Evolutionary conservation across 2,888 invertebrate species (phyloP).

Genomic region (Drosophila prostipennis): DNA sequence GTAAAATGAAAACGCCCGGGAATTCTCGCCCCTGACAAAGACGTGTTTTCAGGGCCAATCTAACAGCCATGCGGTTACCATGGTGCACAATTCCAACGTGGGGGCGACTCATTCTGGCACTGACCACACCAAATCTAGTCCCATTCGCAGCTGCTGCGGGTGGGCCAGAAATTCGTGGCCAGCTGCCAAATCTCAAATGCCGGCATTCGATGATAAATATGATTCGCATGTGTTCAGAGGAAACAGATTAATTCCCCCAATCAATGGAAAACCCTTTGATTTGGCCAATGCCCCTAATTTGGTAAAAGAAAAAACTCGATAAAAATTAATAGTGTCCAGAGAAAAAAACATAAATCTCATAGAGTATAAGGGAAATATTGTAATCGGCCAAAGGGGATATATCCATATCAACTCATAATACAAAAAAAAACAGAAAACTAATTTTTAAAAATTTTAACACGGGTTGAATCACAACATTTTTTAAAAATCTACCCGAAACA

Average conservation of each 20-base stretch:
- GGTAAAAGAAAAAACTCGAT: no score
- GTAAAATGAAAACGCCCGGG: slow-evolving; percentile 20
- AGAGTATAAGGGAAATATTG: no score
- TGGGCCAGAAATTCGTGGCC: slow-evolving; percentile 35
- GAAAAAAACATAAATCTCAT: no score
- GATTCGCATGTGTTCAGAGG: slow-evolving; percentile 13
- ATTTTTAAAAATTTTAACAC: no score
- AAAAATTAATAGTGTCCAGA: no score
- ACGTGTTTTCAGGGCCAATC: slow-evolving; percentile 42
- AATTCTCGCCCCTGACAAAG: slow-evolving; percentile 38
- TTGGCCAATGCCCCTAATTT: background rate
- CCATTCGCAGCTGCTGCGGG: slow-evolving; percentile 59
- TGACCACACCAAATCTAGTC: slow-evolving; percentile 69
- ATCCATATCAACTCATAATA: no score
- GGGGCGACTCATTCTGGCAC: slow-evolving; percentile 33
- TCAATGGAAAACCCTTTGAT: slow-evolving; percentile 4
- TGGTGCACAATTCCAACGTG: slow-evolving; percentile 14
- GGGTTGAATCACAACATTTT: no score
- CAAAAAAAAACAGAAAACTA: no score
- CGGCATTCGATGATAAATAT: slow-evolving; percentile 37
- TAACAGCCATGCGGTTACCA: slow-evolving; percentile 15
- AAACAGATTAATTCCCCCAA: background rate
- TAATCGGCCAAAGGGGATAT: no score
- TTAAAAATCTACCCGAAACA: no score
- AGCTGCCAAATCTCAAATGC: slow-evolving; percentile 42